Evolutionary conservation across 2,888 invertebrate species (phyloP), one percentile per base, ranked within the genome.

Genomic region (Choristoneura rosaceana): DNA sequence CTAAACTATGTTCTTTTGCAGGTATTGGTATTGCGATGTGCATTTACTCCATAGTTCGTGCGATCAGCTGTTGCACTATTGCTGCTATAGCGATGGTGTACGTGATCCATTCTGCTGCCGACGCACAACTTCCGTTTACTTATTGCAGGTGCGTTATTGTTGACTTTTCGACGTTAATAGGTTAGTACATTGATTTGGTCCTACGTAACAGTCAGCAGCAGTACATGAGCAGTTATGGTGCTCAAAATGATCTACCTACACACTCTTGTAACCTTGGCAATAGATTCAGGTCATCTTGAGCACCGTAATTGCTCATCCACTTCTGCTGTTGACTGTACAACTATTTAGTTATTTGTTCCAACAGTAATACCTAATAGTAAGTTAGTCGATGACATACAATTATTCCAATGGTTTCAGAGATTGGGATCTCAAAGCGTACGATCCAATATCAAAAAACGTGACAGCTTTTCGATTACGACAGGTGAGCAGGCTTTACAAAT

Each of bases 1-100:
- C 38, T 5, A 5, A 38, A 38, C 38, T 38, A 7, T 4, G 10
- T 17, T 7, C n/a, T 14, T 65, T 61, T 69, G 10, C 77, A 93
- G 93, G 93, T 74, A 90, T 93, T 69, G 93, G 93, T 17, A 82
- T 93, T 76, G 91, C 92, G 60, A 91, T 93, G 79, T 90, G 92
- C 77, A 87, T 92, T 71, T 90, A 89, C 74, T 87, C 92, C 4
- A 80, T 93, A 80, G 79, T 93, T 43, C 88, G 92, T 8, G 92
- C 92, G 5, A 90, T 93, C 33, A 80, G 77, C 70, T 90, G 89
- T 76, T 85, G 87, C 70, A 82, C 85, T 25, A 81, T 90, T 69
- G 94, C 92, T 12, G 88, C 92, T 10, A 85, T 93, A 59, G 79
- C 90, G 5, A 82, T 84, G 10, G 71, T 87, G 9, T 93, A 93